Base-by-base conservation (phyloP, 92 coral and sea anemone species). In the Parazoanthus swiftii region DNA sequence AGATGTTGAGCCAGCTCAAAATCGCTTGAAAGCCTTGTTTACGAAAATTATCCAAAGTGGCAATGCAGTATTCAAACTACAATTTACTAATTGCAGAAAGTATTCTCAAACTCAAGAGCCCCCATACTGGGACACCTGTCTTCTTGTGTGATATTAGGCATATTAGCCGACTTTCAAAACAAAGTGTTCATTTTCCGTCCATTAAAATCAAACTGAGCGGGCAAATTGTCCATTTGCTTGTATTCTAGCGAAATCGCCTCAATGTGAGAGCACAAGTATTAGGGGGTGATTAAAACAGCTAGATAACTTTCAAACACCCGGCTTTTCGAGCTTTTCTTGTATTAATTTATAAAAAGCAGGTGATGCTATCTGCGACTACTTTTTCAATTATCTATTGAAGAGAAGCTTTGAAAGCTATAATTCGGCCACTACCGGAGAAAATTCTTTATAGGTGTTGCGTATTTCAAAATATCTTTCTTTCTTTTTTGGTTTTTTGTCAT, bases 141-240 rank as follows among this genome's bases (percentile, higher is more conserved):
- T 39, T 21, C 46, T 38, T n/a, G 35, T 39, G 80, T 44, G 29
- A 76, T 76, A 39, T 76, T 76, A 76, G 80, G 25, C n/a, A 76
- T 76, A 39, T 76, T 76, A 76, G 80, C 51, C 7, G 29, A 39
- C n/a, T 76, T 37, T 18, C 80, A 76, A 16, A 76, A 76, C 80
- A 76, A 76, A 76, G 29, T 76, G 80, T 44, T 39, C 80, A 76
- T 39, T 80, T 50, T 80, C 51, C 51, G 71, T 65, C 73, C 42
- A 54, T 80, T 80, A 75, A 65, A 46, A 43, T 88, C 65, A 15
- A 21, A 42, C 68, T 46, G 46, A 51, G 77, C 36, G 15, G 5
- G 46, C 29, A 46, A 59, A 39, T 56, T 48, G 67, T 9, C 67
- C 36, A n/a, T 16, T 80, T 54, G 54, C 80, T 76, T 39, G 54